Percentiles rank a stretch among this genome's conserved stretches.
phyloP scores from a whole-genome alignment of 2,888 invertebrate species.

The Anticlea derivata region DNA sequence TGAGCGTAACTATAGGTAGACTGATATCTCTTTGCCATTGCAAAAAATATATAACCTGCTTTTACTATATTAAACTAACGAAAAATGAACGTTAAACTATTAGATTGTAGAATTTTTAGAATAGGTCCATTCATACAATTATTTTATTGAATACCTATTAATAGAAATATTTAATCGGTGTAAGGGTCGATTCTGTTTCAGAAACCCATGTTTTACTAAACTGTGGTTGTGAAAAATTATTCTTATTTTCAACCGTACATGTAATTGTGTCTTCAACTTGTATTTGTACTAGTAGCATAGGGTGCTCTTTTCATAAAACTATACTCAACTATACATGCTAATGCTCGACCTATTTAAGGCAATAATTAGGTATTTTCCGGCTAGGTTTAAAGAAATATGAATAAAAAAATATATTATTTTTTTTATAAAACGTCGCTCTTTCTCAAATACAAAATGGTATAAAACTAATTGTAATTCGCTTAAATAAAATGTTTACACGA shows the following conservation, averaged over 20 bases:
- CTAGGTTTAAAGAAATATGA: slow-evolving; percentile 54
- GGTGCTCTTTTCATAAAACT: slow-evolving; percentile 49
- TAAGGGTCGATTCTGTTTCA: slow-evolving; percentile 21
- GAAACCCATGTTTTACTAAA: slow-evolving; percentile 29
- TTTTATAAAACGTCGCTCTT: slow-evolving; percentile 53
- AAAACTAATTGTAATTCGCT: slow-evolving; percentile 53
- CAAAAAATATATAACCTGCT: slow-evolving; percentile 56
- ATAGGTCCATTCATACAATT: slow-evolving; percentile 32
- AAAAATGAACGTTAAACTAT: slow-evolving; percentile 24
- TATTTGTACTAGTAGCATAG: slow-evolving; percentile 46
- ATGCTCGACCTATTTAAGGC: slow-evolving; percentile 61
- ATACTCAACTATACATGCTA: slow-evolving; percentile 47
- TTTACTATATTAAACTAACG: slow-evolving; percentile 46
- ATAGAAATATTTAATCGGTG: slow-evolving; percentile 11
- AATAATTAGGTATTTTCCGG: slow-evolving; percentile 62
- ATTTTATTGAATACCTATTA: slow-evolving; percentile 11
- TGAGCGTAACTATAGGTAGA: slow-evolving; percentile 55
- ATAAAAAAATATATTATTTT: slow-evolving; percentile 51
- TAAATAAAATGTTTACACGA: slow-evolving; percentile 48
- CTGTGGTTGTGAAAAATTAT: slow-evolving; percentile 49
- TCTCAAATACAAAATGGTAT: slow-evolving; percentile 44
- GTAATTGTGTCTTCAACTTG: slow-evolving; percentile 37
- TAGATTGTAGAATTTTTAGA: slow-evolving; percentile 46
- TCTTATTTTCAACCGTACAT: slow-evolving; percentile 39
- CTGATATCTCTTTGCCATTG: slow-evolving; percentile 56